A percentile compares a stretch with the other conserved stretches of the same genome.
These are phyloP conservation scores for Pterocles gutturalis DNA, from an alignment of 2,113 vertebrate species.

Conservation along the genomic window DNA sequence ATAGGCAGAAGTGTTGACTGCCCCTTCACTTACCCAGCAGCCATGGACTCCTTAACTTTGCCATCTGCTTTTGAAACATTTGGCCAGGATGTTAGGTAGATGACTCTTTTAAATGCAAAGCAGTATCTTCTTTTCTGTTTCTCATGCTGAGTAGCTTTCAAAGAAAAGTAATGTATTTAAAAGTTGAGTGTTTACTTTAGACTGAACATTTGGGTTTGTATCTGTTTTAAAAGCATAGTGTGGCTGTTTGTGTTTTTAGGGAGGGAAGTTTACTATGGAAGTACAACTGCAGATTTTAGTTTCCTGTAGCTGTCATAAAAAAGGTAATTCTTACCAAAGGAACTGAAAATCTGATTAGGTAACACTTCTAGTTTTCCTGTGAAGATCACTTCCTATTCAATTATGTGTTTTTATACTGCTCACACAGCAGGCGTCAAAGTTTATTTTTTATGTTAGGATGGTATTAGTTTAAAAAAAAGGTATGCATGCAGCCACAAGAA, in stretches of 20 bases:
- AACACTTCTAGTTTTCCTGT: background rate
- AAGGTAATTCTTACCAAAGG: background rate
- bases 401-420: background rate
- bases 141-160: background rate
- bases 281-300: background rate
- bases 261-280: background rate
- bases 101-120: background rate
- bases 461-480: background rate
- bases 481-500: rapidly evolving
- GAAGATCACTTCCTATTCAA: background rate
- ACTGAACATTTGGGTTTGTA: background rate
- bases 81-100: background rate
- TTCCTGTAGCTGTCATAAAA: background rate
- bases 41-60: background rate
- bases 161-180: background rate
- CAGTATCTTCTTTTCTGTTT: background rate
- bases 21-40: background rate
- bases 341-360: background rate
- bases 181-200: background rate
- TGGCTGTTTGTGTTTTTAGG: background rate
- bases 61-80: background rate
- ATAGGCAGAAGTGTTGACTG: background rate
- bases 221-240: background rate
- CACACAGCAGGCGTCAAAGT: rapidly evolving
- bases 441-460: background rate